Conservation (phyloP, 2,113 vertebrate genomes). For the Camelus bactrianus region DNA sequence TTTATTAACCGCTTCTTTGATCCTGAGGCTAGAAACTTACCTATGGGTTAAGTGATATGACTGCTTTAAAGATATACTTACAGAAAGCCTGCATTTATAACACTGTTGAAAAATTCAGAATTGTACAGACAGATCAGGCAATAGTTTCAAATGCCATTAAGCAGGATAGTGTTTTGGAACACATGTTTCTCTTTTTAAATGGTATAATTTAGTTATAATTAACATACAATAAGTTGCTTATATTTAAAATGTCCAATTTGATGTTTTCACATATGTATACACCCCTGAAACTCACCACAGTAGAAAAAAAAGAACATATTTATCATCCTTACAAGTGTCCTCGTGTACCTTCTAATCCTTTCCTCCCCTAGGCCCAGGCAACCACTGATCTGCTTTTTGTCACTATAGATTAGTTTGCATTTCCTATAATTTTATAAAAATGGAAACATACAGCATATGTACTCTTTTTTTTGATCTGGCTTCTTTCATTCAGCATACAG, state of each 20-base stretch:
- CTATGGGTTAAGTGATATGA: not conserved
- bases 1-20: slow-evolving; percentile 34
- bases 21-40: not conserved
- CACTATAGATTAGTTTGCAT: slow-evolving; percentile 22
- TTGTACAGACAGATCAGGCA: not conserved
- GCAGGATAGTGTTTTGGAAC: not conserved
- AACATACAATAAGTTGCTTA: not conserved
- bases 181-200: not conserved
- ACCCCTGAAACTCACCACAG: not conserved
- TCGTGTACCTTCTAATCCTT: not conserved
- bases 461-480: not conserved
- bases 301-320: not conserved
- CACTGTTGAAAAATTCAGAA: not conserved
- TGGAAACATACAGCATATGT: not conserved
- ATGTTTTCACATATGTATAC: not conserved
- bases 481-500: not conserved
- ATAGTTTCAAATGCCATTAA: slow-evolving; percentile 19
- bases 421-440: slow-evolving; percentile 35
- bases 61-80: not conserved
- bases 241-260: not conserved
- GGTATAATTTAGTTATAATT: slow-evolving; percentile 19
- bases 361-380: not conserved
- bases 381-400: not conserved
- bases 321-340: not conserved
- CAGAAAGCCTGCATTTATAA: slow-evolving; percentile 33